Base-by-base conservation (phyloP, 2,113 vertebrate genomes). In the Hymenochirus boettgeri region DNA sequence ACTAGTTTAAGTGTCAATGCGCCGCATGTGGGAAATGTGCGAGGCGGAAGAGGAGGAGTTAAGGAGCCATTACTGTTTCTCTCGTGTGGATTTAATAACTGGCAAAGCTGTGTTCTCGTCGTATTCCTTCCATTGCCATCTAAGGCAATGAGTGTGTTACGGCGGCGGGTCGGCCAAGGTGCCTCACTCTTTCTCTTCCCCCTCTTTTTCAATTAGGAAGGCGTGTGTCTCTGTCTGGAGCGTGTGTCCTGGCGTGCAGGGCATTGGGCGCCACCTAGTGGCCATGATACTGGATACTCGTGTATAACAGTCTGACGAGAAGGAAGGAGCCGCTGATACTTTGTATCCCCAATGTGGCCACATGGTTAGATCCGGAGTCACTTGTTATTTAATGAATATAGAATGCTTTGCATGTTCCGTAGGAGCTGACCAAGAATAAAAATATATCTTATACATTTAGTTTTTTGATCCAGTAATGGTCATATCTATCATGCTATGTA, bases 261-360 rank as follows among this genome's bases (percentile, higher is more conserved):
- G 76, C n/a, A 72, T 2, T 94, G 94, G 93, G 57, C 37, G 12
- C 75, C 27, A 72, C 95, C 93, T 11, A 24, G 15, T 9, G 95
- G 95, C 9, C 60, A 65, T 3, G 85, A 88, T 72, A 89, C 90
- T 0, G 93, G 92, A 5, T 95, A 55, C 80, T 77, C 77, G 82
- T 80, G 7, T 92, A 86, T 77, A 97, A 97, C 88, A 96, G 94
- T 76, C 90, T 90, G 50, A 96, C 87, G 6, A 86, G 82, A 59
- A 81, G 80, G 71, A n/a, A 92, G 58, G 93, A 94, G 29, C 86
- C 88, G 1, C 81, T 97, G 1, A 50, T 96, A 0, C 73, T 98
- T 77, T 70, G 77, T 1, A 65, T 78, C 57, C 82, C 90, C 7
- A 82, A 86, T 37, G 77, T 84, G 10, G 91, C 86, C n/a, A 93